Percentiles rank a stretch among this genome's conserved stretches.
Evolutionary conservation across 2,797 vertebrate species (phyloP).

Genomic region (Enteromius radiatus): DNA sequence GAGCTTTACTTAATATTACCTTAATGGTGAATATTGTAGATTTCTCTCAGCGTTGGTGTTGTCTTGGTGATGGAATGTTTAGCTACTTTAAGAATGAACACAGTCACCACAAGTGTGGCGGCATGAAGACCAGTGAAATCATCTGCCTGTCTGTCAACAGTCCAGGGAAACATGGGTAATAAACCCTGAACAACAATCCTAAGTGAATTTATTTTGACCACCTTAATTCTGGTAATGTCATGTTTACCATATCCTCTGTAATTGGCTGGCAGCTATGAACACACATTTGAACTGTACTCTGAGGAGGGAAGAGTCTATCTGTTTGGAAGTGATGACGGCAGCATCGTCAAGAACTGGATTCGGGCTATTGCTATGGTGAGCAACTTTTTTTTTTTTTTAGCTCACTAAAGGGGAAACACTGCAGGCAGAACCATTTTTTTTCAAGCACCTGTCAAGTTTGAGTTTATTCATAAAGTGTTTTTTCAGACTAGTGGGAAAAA

Average conservation of each 20-base stretch:
- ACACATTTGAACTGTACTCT: constrained; percentile 80
- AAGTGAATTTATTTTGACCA: background rate
- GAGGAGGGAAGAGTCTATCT: constrained; percentile 81
- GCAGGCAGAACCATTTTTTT: too few relatives aligned
- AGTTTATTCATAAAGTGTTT: too few relatives aligned
- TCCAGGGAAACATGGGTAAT: constrained; percentile 77
- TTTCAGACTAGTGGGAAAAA: too few relatives aligned
- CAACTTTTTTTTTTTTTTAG: background rate
- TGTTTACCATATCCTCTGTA: background rate
- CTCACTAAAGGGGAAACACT: background rate
- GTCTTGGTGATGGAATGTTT: constrained; percentile 75
- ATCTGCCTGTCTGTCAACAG: constrained; percentile 76
- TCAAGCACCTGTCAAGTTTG: too few relatives aligned
- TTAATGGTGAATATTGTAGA: constrained; percentile 70
- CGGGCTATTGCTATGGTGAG: constrained; percentile 80
- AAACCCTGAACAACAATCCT: background rate
- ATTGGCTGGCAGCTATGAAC: constrained; percentile 69
- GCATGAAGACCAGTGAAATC: constrained; percentile 76
- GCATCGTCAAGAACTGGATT: constrained; percentile 75
- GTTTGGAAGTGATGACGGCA: constrained; percentile 73
- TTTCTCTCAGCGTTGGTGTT: constrained; percentile 83
- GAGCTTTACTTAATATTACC: too few relatives aligned
- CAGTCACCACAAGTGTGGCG: constrained; percentile 72
- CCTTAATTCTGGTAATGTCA: background rate
- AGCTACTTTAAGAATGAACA: constrained; percentile 81